Percentiles rank a stretch among this genome's conserved stretches.
phyloP scores from a whole-genome alignment of 2,888 invertebrate genomes.

The Melikaiella ostensackeni region DNA sequence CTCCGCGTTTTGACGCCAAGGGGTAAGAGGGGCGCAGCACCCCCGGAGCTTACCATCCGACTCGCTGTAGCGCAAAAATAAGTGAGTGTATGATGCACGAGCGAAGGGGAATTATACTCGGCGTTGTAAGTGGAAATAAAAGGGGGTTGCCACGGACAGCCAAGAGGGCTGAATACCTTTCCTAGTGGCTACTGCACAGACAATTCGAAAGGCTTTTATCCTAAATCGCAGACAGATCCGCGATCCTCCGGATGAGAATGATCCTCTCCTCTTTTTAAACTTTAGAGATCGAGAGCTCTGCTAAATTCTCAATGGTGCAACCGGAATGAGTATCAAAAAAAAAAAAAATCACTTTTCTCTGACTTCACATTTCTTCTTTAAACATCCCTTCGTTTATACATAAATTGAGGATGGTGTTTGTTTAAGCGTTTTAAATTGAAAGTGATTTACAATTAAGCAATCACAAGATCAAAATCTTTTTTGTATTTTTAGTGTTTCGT shows the following conservation, averaged over 20 bases:
- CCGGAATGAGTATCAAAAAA: neutral
- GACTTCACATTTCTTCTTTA: neutral
- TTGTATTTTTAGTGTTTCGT: too few relatives aligned
- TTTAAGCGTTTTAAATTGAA: too few relatives aligned
- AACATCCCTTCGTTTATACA: neutral
- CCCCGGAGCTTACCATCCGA: constrained; percentile 54
- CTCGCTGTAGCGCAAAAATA: constrained; percentile 73
- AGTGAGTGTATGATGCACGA: constrained; percentile 73
- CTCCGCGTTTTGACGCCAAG: constrained; percentile 7
- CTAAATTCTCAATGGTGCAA: neutral
- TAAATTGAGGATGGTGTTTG: neutral
- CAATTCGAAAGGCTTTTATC: constrained; percentile 28
- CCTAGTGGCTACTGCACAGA: constrained; percentile 43
- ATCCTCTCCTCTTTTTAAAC: neutral
- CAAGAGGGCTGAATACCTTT: constrained; percentile 53
- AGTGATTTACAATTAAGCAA: too few relatives aligned
- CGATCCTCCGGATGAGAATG: neutral
- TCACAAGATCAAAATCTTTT: too few relatives aligned
- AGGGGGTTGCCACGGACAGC: constrained; percentile 66
- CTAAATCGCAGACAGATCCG: neutral
- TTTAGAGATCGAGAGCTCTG: neutral
- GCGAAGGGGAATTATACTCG: constrained; percentile 67
- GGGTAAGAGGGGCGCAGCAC: constrained; percentile 46
- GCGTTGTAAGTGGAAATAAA: constrained; percentile 65
- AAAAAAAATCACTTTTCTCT: neutral